Percentiles rank a stretch among this genome's conserved stretches.
phyloP scores from a whole-genome alignment of 2,797 vertebrate genomes.

The Hippocampus kuda region DNA sequence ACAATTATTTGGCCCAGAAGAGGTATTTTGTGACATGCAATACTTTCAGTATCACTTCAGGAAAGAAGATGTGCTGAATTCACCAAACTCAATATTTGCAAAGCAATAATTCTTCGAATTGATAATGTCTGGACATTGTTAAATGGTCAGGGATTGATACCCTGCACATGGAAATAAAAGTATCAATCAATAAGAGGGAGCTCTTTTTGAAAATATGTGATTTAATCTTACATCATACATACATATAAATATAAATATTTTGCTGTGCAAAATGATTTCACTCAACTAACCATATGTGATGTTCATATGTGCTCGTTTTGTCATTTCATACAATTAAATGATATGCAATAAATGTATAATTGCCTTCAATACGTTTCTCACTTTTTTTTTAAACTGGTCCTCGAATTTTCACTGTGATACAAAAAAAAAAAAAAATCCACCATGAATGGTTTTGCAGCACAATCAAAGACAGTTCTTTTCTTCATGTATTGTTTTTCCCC shows the following conservation, averaged over 20 bases:
- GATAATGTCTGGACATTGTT: constrained; percentile 87
- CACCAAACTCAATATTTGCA: constrained; percentile 85
- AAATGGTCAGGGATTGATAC: constrained; percentile 89
- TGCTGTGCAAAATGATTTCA: constrained; percentile 99
- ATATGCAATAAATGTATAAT: constrained; percentile 77
- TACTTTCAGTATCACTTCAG: constrained; percentile 65
- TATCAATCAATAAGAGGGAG: constrained; percentile 66
- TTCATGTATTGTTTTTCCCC: constrained; percentile 1
- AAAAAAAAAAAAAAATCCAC: background rate
- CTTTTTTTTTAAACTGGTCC: constrained; percentile 50
- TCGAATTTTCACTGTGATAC: constrained; percentile 21
- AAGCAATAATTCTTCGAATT: constrained; percentile 87
- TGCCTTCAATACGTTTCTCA: constrained; percentile 65
- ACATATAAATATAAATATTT: constrained; percentile 82
- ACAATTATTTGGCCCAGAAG: constrained; percentile 43
- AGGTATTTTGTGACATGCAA: background rate
- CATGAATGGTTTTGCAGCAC: background rate
- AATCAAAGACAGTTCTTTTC: background rate
- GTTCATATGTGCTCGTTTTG: constrained; percentile 90
- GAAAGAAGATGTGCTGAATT: constrained; percentile 73
- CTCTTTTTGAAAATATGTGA: constrained; percentile 89
- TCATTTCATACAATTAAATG: constrained; percentile 83
- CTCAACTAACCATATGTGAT: constrained; percentile 96
- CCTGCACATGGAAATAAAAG: constrained; percentile 76
- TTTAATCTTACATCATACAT: constrained; percentile 75